Percentiles rank a stretch among this genome's conserved stretches.
Conservation (phyloP, 2,797 vertebrate species). For the Sandelia bainsii region DNA sequence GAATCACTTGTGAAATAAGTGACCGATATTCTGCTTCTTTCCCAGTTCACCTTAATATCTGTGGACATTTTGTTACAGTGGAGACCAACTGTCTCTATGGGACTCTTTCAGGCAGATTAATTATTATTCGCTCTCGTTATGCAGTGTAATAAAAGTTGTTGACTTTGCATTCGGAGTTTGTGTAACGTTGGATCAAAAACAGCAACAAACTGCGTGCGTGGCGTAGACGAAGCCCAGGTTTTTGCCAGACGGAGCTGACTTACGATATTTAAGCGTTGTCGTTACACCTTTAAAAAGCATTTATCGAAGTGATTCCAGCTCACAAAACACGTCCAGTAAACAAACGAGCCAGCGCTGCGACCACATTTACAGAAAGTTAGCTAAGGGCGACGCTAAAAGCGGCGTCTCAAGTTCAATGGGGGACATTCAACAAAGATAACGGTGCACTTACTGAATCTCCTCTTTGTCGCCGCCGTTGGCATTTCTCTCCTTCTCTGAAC, state of each 20-base stretch:
- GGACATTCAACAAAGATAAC: conserved; percentile 40
- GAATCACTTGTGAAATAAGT: conserved; percentile 39
- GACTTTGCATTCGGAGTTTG: conserved; percentile 14
- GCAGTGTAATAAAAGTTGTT: conserved; percentile 51
- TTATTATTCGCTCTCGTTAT: neutral
- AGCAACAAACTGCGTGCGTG: conserved; percentile 64
- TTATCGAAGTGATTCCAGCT: conserved; percentile 23
- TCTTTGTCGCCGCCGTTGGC: conserved; percentile 78
- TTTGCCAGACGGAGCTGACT: conserved; percentile 32
- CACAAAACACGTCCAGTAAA: neutral
- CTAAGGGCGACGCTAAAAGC: conserved; percentile 16
- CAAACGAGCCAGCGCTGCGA: neutral
- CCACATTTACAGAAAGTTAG: conserved; percentile 16
- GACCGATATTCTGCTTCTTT: neutral
- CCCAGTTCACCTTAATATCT: neutral
- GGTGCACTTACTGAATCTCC: conserved; percentile 82
- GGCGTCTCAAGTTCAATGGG: conserved; percentile 61
- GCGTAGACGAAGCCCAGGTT: conserved; percentile 36
- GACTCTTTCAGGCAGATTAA: neutral
- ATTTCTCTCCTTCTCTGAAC: conserved; percentile 76
- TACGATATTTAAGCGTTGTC: neutral
- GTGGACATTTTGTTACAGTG: too few relatives aligned
- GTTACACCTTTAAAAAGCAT: conserved; percentile 10
- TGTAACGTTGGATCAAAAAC: conserved; percentile 5
- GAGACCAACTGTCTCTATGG: neutral